These are phyloP conservation scores for Cirrhinus molitorella DNA, from an alignment of 2,797 vertebrate species.

Conservation along the genomic window DNA sequence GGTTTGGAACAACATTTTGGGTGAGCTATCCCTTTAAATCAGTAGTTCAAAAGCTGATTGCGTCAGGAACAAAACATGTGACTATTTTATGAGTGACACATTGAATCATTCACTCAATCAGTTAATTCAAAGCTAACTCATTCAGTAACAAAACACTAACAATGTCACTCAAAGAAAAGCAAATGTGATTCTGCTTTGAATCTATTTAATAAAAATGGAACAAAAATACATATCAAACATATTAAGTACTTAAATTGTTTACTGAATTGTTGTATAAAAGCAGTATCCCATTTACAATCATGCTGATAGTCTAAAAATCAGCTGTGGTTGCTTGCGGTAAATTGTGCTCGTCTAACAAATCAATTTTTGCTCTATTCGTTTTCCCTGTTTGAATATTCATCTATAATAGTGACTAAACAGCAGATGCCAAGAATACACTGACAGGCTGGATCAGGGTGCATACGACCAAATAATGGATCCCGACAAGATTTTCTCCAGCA, in stretches of 20 bases:
- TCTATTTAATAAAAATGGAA: not conserved
- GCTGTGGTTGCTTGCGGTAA: not conserved
- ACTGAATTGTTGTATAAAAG: not conserved
- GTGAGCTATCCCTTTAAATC: too few relatives aligned
- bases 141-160: not conserved
- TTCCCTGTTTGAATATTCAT: conserved; percentile 20
- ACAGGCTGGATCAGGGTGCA: conserved; percentile 21
- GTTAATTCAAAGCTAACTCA: not conserved
- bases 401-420: conserved; percentile 26
- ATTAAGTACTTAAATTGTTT: not conserved
- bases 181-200: not conserved
- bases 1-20: too few relatives aligned
- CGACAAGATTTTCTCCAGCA: conserved; percentile 17
- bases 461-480: conserved; percentile 16
- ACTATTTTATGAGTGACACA: not conserved
- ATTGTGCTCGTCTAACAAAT: not conserved
- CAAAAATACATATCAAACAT: too few relatives aligned
- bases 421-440: conserved; percentile 8
- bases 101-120: not conserved
- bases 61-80: not conserved
- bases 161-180: not conserved
- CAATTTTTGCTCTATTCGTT: not conserved
- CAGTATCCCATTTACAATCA: not conserved
- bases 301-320: not conserved
- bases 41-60: not conserved